Conservation (phyloP, 2,797 vertebrate genomes). For the Synanceia verrucosa region DNA sequence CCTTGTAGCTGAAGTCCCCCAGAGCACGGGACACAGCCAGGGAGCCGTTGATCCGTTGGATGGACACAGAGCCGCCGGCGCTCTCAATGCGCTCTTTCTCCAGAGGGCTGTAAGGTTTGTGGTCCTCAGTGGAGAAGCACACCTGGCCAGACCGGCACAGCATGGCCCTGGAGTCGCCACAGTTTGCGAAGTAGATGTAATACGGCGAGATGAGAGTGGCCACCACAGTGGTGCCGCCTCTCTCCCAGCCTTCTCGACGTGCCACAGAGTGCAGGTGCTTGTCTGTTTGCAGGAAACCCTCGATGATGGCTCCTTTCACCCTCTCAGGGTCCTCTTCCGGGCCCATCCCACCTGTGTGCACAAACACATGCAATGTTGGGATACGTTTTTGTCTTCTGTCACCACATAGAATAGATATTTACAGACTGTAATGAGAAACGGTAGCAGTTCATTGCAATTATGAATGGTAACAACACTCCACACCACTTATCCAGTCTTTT, state of each 20-base stretch:
- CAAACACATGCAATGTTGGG: background rate
- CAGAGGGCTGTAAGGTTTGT: slow-evolving; percentile 83
- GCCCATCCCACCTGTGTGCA: slow-evolving; percentile 71
- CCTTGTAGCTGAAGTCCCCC: slow-evolving; percentile 89
- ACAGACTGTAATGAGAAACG: background rate
- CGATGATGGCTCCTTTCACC: slow-evolving; percentile 76
- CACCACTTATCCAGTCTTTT: background rate
- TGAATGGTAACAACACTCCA: background rate
- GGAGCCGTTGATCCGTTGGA: slow-evolving; percentile 86
- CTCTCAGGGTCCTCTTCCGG: slow-evolving; percentile 75
- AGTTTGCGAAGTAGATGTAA: slow-evolving; percentile 85
- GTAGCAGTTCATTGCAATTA: background rate
- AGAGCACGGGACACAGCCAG: slow-evolving; percentile 87
- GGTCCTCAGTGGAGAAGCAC: slow-evolving; percentile 87
- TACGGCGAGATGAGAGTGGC: slow-evolving; percentile 80
- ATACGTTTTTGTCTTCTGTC: background rate
- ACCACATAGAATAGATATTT: background rate
- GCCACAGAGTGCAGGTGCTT: slow-evolving; percentile 78
- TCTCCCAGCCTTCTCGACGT: slow-evolving; percentile 81
- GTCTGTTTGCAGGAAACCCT: slow-evolving; percentile 83
- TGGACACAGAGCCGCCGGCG: slow-evolving; percentile 82
- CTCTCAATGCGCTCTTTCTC: slow-evolving; percentile 87
- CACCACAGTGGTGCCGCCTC: slow-evolving; percentile 80
- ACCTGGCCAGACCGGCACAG: slow-evolving; percentile 79
- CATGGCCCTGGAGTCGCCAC: slow-evolving; percentile 84